Conservation (phyloP, 2,888 invertebrate species). For the Lasioglossum figueresi region DNA sequence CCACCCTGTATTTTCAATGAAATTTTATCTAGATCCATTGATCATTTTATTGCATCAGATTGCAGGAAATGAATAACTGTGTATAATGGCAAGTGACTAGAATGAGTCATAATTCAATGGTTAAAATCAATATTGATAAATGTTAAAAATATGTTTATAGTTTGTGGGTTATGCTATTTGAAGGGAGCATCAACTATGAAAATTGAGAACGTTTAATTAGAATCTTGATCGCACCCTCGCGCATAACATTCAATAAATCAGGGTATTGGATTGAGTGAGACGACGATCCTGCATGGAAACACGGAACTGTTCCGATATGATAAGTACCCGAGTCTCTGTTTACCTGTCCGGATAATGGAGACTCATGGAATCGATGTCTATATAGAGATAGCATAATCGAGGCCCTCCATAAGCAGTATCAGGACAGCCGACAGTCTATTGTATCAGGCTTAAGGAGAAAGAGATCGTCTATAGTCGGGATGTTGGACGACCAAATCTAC, state of each 20-base stretch:
- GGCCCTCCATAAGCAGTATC: slow-evolving; percentile 24
- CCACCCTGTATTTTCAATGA: too few relatives aligned
- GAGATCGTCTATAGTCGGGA: slow-evolving; percentile 18
- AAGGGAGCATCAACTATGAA: neutral
- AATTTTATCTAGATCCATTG: too few relatives aligned
- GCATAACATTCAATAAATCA: slow-evolving; percentile 15
- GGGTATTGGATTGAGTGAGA: slow-evolving; percentile 16
- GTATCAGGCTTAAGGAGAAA: slow-evolving; percentile 36
- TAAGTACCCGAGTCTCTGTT: slow-evolving; percentile 32
- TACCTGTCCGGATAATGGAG: slow-evolving; percentile 41
- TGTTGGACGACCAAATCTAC: neutral
- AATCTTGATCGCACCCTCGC: neutral
- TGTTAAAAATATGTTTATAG: neutral
- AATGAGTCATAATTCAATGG: neutral
- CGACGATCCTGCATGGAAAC: slow-evolving; percentile 18
- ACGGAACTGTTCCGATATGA: slow-evolving; percentile 32
- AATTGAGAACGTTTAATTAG: neutral
- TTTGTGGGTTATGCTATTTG: neutral
- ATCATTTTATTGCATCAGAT: too few relatives aligned
- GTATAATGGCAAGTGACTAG: too few relatives aligned
- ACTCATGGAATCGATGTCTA: slow-evolving; percentile 33
- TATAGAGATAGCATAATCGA: slow-evolving; percentile 22
- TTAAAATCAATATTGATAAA: neutral
- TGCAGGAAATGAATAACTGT: too few relatives aligned
- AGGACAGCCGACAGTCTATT: slow-evolving; percentile 28